Evolutionary conservation across 2,797 vertebrate species (phyloP).

Genomic region (Tenualosa ilisha): DNA sequence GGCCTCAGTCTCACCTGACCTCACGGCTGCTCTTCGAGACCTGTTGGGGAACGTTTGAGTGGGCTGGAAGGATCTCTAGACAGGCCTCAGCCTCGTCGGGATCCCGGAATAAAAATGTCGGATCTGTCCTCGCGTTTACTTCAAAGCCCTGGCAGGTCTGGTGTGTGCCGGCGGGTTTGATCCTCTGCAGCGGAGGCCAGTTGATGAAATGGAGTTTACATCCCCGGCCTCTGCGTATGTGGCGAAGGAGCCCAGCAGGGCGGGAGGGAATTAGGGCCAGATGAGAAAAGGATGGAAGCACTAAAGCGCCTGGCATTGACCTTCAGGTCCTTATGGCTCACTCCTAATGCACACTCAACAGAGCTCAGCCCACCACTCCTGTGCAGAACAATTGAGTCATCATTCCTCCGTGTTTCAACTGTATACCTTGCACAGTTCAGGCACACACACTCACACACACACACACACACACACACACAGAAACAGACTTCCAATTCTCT

Average conservation of each 20-base stretch:
- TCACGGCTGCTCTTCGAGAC: neutral
- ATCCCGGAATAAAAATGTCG: slow-evolving; percentile 5
- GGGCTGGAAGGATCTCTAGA: neutral
- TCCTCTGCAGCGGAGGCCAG: neutral
- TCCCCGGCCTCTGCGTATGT: neutral
- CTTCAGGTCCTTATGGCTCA: neutral
- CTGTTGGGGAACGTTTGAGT: neutral
- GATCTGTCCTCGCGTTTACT: neutral
- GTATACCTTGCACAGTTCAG: neutral
- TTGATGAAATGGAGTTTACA: slow-evolving; percentile 21
- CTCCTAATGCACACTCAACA: neutral
- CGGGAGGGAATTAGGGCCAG: neutral
- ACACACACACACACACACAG: neutral
- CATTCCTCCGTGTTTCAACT: neutral
- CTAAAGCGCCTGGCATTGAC: neutral
- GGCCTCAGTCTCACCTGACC: neutral
- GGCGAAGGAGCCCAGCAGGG: neutral
- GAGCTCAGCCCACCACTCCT: neutral
- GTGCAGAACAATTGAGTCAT: slow-evolving; percentile 19
- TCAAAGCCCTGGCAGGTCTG: neutral
- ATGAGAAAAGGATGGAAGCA: slow-evolving; percentile 10
- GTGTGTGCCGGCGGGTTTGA: neutral
- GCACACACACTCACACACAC: neutral
- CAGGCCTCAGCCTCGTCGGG: neutral
- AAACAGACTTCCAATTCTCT: too few species aligned